These are phyloP conservation scores for Chamaetylas fuelleborni DNA, from an alignment of 2,113 vertebrate genomes.

Conservation along the genomic window DNA sequence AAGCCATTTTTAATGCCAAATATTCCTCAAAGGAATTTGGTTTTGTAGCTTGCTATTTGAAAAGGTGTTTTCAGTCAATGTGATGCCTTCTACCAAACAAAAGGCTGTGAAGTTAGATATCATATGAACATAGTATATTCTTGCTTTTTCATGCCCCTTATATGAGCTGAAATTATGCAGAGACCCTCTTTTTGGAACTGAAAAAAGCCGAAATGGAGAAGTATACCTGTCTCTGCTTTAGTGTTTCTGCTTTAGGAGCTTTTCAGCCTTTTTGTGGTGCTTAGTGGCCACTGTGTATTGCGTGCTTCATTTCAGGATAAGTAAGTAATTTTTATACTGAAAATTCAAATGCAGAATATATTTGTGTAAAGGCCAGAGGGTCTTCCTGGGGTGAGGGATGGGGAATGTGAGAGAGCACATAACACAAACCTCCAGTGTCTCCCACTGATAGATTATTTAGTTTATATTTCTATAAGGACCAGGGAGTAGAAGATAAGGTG, in stretches of 20 bases:
- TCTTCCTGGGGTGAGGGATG: accelerated
- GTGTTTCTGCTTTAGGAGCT: neutral
- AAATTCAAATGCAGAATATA: neutral
- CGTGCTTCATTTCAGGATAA: neutral
- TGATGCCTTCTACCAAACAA: neutral
- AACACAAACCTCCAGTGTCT: neutral
- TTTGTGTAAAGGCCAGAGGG: neutral
- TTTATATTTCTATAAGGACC: neutral
- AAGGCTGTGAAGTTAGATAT: neutral
- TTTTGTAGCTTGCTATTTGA: neutral
- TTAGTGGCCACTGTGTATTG: neutral
- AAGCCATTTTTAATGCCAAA: constrained; percentile 42
- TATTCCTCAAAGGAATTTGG: constrained; percentile 53
- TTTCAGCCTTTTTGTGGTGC: neutral
- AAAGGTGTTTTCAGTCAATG: neutral
- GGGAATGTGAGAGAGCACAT: neutral
- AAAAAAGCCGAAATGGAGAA: neutral
- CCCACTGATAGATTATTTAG: neutral
- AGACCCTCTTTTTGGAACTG: neutral
- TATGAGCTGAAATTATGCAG: neutral
- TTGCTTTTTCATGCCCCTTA: neutral
- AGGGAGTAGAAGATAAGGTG: neutral
- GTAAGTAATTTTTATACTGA: neutral
- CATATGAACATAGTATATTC: neutral
- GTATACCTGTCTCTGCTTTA: neutral